A percentile compares a stretch with the other conserved stretches of the same genome.
These are phyloP conservation scores for Herpetotheres cachinnans DNA, from an alignment of 2,113 vertebrate species.

Conservation along the genomic window DNA sequence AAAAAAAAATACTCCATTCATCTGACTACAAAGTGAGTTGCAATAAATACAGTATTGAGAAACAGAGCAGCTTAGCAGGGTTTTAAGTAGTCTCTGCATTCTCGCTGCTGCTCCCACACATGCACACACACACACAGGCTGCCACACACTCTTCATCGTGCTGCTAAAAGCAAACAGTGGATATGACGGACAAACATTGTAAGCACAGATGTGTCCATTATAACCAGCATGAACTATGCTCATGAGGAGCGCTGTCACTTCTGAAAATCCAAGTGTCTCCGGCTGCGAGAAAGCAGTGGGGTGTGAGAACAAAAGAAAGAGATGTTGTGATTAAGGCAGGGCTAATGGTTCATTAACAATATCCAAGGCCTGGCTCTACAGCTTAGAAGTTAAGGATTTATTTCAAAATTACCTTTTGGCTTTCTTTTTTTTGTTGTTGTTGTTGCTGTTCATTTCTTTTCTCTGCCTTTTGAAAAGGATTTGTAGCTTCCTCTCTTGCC, in stretches of 20 bases:
- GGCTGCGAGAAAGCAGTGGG: slow-evolving; percentile 62
- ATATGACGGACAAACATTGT: slow-evolving; percentile 53
- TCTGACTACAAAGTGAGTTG: slow-evolving; percentile 67
- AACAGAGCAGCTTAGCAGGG: slow-evolving; percentile 49
- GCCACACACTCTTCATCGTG: slow-evolving; percentile 30
- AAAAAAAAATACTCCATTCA: slow-evolving; percentile 47
- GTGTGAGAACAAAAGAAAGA: slow-evolving; percentile 73
- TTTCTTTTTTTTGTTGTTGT: neutral
- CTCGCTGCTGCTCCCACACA: slow-evolving; percentile 34
- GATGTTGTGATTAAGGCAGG: slow-evolving; percentile 64
- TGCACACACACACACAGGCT: slow-evolving; percentile 1
- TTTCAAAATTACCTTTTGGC: slow-evolving; percentile 49
- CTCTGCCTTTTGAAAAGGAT: slow-evolving; percentile 38
- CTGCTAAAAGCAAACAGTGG: slow-evolving; percentile 71
- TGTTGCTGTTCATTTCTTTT: slow-evolving; percentile 2
- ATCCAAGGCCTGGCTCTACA: neutral
- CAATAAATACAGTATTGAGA: slow-evolving; percentile 61
- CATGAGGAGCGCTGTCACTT: slow-evolving; percentile 62
- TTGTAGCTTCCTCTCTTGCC: slow-evolving; percentile 47
- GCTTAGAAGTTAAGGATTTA: slow-evolving; percentile 48
- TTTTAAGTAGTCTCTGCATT: slow-evolving; percentile 53
- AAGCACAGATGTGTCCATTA: slow-evolving; percentile 73
- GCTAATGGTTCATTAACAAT: slow-evolving; percentile 67
- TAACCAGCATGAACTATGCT: slow-evolving; percentile 57
- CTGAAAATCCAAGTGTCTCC: slow-evolving; percentile 48